A percentile compares a stretch with the other conserved stretches of the same genome.
These are phyloP conservation scores for Protonibea diacanthus DNA, from an alignment of 2,797 vertebrate genomes.

Conservation along the genomic window DNA sequence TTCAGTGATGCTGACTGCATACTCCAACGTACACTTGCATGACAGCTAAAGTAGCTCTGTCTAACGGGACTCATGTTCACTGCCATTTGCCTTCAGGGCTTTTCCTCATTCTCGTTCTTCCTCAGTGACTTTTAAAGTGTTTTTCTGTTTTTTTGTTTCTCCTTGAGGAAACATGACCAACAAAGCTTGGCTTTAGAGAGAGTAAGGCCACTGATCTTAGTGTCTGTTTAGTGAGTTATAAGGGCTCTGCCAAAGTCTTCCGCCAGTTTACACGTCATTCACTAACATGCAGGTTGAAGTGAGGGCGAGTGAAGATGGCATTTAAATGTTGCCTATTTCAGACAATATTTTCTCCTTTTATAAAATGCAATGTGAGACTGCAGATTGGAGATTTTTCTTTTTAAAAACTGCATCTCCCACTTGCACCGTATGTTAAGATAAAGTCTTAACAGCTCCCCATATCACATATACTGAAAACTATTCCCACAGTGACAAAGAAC, in stretches of 20 bases:
- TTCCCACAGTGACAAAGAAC: background rate
- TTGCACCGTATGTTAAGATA: background rate
- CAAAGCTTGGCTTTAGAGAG: constrained; percentile 83
- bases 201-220: constrained; percentile 84
- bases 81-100: constrained; percentile 86
- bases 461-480: background rate
- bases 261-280: constrained; percentile 23
- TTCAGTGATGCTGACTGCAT: constrained; percentile 78
- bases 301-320: background rate
- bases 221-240: constrained; percentile 76
- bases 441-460: background rate
- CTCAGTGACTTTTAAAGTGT: constrained; percentile 89
- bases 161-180: constrained; percentile 85
- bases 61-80: constrained; percentile 84
- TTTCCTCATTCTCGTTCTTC: constrained; percentile 80
- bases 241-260: constrained; percentile 34
- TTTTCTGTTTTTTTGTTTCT: constrained; percentile 59
- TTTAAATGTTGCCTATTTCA: background rate
- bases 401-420: background rate
- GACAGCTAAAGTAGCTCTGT: constrained; percentile 87
- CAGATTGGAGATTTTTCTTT: background rate
- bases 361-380: constrained; percentile 5
- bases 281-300: constrained; percentile 37
- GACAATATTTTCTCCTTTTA: background rate
- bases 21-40: constrained; percentile 77